These are phyloP conservation scores for Drosophila mojavensis DNA, from an alignment of 1,140 invertebrate species.

Conservation along the genomic window DNA sequence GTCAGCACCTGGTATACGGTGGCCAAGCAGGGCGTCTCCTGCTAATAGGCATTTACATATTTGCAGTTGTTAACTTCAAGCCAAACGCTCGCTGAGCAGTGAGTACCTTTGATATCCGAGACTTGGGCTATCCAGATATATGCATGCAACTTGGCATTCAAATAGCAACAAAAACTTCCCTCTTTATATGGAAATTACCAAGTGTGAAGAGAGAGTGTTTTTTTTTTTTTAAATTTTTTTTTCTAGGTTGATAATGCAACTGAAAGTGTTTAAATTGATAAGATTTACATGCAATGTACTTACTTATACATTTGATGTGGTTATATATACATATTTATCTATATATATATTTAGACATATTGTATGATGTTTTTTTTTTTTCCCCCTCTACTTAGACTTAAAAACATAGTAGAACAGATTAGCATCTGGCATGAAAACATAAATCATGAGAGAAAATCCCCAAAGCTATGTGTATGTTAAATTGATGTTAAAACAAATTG, in stretches of 20 bases:
- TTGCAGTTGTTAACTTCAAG: neutral
- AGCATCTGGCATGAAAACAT: neutral
- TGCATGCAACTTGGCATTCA: too few species aligned
- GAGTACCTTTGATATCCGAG: slow-evolving; percentile 20
- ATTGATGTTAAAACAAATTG: slow-evolving; percentile 64
- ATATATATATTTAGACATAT: neutral
- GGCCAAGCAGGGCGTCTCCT: slow-evolving; percentile 83
- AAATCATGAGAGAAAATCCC: neutral
- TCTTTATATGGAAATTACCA: neutral
- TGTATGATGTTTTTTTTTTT: slow-evolving; percentile 19
- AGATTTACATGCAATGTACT: slow-evolving; percentile 26
- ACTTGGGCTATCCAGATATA: neutral
- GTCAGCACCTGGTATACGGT: slow-evolving; percentile 84
- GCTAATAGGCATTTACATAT: slow-evolving; percentile 56
- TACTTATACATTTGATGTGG: slow-evolving; percentile 9
- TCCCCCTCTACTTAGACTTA: neutral
- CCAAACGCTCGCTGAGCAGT: slow-evolving; percentile 13
- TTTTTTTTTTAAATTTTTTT: too few species aligned
- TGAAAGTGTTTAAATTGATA: slow-evolving; percentile 23
- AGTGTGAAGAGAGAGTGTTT: neutral
- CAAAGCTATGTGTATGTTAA: slow-evolving; percentile 35
- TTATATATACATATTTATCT: neutral
- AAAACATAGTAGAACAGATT: neutral
- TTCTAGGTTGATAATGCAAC: slow-evolving; percentile 1
- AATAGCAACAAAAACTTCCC: neutral